A percentile compares a stretch with the other conserved stretches of the same genome.
phyloP scores from a whole-genome alignment of 2,888 invertebrate species.

The Heliconius ismenius region DNA sequence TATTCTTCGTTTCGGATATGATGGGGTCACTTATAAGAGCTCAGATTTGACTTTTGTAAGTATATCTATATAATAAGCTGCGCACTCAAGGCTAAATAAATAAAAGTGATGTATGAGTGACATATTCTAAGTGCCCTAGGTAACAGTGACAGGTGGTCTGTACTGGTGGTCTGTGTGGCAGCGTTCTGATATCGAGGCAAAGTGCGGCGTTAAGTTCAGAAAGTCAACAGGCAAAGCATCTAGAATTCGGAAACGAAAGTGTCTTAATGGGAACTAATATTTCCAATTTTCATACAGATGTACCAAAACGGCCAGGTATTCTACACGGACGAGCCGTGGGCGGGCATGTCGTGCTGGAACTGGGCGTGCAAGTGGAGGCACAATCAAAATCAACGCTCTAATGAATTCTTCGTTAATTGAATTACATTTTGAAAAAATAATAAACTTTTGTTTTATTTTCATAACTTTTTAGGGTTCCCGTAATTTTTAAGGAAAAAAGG shows the following conservation, averaged over 20 bases:
- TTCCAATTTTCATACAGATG: conserved; percentile 58
- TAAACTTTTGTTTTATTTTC: too few species aligned
- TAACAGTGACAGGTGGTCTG: too few species aligned
- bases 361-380: conserved; percentile 79
- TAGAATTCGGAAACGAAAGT: too few species aligned
- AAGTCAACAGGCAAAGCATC: too few species aligned
- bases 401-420: conserved; percentile 74
- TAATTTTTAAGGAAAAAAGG: too few species aligned
- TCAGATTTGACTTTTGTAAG: conserved; percentile 73
- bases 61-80: background rate
- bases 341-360: conserved; percentile 77
- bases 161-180: too few species aligned
- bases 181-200: too few species aligned
- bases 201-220: too few species aligned
- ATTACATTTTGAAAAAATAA: background rate
- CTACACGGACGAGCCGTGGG: conserved; percentile 79
- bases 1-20: conserved; percentile 71
- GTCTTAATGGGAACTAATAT: background rate
- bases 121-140: too few species aligned
- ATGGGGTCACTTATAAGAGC: conserved; percentile 74
- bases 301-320: conserved; percentile 77
- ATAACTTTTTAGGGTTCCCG: too few species aligned
- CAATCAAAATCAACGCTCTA: conserved; percentile 74
- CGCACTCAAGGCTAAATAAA: background rate
- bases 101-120: background rate